A percentile compares a stretch with the other conserved stretches of the same genome.
Conservation (phyloP, 2,113 vertebrate genomes). For the Gobiocypris rarus region DNA sequence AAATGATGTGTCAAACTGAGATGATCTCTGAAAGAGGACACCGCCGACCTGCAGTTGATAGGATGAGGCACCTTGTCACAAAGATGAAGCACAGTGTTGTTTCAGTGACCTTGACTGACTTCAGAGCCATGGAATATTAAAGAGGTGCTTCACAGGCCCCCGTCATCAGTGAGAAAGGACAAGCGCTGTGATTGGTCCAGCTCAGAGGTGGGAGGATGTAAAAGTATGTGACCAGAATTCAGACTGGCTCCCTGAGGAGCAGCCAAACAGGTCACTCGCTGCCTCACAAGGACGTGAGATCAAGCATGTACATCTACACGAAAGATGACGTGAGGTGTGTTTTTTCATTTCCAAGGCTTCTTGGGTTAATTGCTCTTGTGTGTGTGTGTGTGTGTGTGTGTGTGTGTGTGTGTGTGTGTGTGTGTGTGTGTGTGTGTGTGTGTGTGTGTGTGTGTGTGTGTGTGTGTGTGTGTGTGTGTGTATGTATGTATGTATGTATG, state of each 20-base stretch:
- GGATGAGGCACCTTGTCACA: slow-evolving; percentile 51
- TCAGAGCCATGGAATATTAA: slow-evolving; percentile 50
- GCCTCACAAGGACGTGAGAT: slow-evolving; percentile 45
- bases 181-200: slow-evolving; percentile 62
- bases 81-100: slow-evolving; percentile 33
- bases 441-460: background rate
- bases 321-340: background rate
- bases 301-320: background rate
- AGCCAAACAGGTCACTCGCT: slow-evolving; percentile 41
- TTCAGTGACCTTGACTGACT: slow-evolving; percentile 56
- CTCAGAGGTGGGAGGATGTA: slow-evolving; percentile 55
- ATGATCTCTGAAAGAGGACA: slow-evolving; percentile 40
- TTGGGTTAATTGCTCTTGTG: background rate
- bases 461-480: background rate
- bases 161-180: slow-evolving; percentile 51
- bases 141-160: slow-evolving; percentile 38
- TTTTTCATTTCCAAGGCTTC: background rate
- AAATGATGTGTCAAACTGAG: slow-evolving; percentile 56
- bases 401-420: no score
- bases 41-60: slow-evolving; percentile 40
- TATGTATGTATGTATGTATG: no score
- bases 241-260: slow-evolving; percentile 56
- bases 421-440: background rate
- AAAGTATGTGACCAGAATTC: slow-evolving; percentile 66
- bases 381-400: background rate